Evolutionary conservation across 2,797 vertebrate genomes (phyloP), one percentile per base, ranked within the genome.

Genomic region (Alfaro cultratus): DNA sequence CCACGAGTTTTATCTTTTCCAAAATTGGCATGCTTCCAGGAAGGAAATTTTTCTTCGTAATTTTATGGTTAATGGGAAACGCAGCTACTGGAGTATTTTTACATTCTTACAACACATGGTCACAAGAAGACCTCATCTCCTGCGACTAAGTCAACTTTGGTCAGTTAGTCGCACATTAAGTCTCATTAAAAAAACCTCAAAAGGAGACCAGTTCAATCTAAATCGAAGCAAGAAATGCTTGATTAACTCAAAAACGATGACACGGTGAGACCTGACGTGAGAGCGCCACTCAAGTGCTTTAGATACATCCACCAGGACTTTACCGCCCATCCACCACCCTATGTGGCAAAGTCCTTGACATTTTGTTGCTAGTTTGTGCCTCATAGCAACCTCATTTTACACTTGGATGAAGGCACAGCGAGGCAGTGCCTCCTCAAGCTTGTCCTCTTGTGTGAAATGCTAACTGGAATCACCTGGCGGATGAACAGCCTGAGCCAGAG

Each of bases 381-480:
- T 31, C n/a, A 85, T 84, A 88, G 91, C 87, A 81, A 68, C 87
- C 88, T 85, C 93, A 95, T 96, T 95, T 95, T 93, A 94, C 93
- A 95, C 92, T 91, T 83, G 90, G 93, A 88, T 95, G 91, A 89
- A 93, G 81, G 87, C 85, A 79, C 93, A 93, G 86, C 93, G 75
- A 94, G 91, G 84, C 88, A 45, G 86, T 62, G 87, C 82, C 81
- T 86, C 90, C 83, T 86, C 36, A 53, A 77, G 85, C 86, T 87
- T 78, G 89, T 88, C 83, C 21, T 79, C 83, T 85, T 67, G 67
- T 64, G 86, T 76, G 78, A 90, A 87, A 91, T 75, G 73, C 83
- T 96, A 96, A 96, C 94, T 95, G 88, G 84, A 94, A 91, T 96
- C 95, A 96, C 94, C 95, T 96, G 95, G 90, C n/a, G 2, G 82